A percentile compares a stretch with the other conserved stretches of the same genome.
phyloP scores from a whole-genome alignment of 2,888 invertebrate genomes.

The Caenorhabditis doughertyi region DNA sequence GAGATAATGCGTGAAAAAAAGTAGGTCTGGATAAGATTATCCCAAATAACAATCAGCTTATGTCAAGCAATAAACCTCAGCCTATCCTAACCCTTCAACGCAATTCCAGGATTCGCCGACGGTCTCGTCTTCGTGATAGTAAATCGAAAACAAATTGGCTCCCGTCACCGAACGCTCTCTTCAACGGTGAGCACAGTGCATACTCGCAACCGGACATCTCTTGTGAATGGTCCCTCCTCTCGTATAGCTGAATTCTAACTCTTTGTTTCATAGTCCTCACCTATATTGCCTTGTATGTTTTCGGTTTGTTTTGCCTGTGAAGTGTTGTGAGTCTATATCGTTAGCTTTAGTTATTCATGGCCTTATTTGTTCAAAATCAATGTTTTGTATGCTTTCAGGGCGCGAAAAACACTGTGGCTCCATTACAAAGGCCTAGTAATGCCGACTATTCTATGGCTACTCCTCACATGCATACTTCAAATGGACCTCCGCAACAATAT shows the following conservation, averaged over 20 bases:
- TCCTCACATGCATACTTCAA: background rate
- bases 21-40: too few species aligned
- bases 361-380: background rate
- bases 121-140: constrained; percentile 54
- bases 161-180: constrained; percentile 31
- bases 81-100: background rate
- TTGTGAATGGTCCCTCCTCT: constrained; percentile 22
- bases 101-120: constrained; percentile 51
- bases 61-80: background rate
- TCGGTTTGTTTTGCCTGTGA: background rate
- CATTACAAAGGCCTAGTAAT: constrained; percentile 12
- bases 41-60: background rate
- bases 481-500: background rate
- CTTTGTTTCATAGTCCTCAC: background rate
- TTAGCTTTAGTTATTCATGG: background rate
- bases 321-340: background rate
- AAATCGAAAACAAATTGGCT: constrained; percentile 36
- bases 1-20: too few species aligned
- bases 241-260: constrained; percentile 37
- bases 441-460: constrained; percentile 10
- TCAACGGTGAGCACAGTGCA: constrained; percentile 58
- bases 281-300: too few species aligned
- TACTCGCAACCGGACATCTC: constrained; percentile 37
- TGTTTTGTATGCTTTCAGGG: constrained; percentile 9
- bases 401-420: constrained; percentile 30